Percentiles rank a stretch among this genome's conserved stretches.
phyloP scores from a whole-genome alignment of 2,797 vertebrate species.

The Galago senegalensis region DNA sequence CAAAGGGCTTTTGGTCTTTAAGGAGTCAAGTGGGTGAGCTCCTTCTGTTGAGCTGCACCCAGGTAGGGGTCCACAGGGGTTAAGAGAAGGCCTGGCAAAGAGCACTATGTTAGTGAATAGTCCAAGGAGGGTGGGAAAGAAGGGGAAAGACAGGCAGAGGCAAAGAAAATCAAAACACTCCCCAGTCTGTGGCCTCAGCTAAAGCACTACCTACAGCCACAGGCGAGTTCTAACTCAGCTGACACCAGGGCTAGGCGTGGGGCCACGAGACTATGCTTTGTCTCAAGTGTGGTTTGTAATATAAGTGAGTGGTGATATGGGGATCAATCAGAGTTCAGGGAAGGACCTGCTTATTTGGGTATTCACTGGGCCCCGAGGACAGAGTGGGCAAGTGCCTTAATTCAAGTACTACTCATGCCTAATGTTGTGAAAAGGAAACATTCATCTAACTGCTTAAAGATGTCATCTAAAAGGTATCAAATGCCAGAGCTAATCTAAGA shows the following conservation, averaged over 20 bases:
- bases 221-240: background rate
- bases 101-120: no score
- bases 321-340: background rate
- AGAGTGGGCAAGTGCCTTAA: background rate
- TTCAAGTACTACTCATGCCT: background rate
- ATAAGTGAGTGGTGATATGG: background rate
- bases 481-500: background rate
- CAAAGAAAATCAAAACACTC: background rate
- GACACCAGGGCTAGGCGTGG: background rate
- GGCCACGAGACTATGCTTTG: background rate
- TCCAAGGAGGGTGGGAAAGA: background rate
- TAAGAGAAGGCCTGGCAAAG: background rate
- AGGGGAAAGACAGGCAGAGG: background rate
- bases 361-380: background rate
- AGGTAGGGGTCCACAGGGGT: background rate
- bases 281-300: background rate
- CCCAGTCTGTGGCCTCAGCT: background rate
- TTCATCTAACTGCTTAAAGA: background rate
- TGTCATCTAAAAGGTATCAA: background rate
- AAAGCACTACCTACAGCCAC: background rate
- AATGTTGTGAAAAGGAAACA: background rate
- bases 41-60: background rate
- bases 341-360: background rate
- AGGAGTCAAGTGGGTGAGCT: no score
- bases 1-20: background rate